Conservation (phyloP, 1,140 invertebrate species). For the Laodelphax striatellus region DNA sequence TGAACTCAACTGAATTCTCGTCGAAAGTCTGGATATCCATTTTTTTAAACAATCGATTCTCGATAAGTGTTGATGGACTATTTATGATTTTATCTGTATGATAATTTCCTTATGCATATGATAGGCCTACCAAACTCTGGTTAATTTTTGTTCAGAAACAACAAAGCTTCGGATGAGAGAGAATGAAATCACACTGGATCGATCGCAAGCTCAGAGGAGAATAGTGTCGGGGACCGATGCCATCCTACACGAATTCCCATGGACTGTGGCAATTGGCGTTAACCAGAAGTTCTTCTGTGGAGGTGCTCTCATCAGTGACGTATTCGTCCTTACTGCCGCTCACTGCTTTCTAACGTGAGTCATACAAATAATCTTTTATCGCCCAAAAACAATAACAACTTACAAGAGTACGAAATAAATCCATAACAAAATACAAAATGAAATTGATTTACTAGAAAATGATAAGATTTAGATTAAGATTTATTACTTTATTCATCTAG, state of each 20-base stretch:
- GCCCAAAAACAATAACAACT: too few species aligned
- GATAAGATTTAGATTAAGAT: too few species aligned
- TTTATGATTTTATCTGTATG: too few species aligned
- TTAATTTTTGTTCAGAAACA: slow-evolving; percentile 7
- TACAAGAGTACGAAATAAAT: too few species aligned
- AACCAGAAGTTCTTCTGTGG: slow-evolving; percentile 42
- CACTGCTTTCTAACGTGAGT: slow-evolving; percentile 42
- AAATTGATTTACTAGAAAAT: too few species aligned
- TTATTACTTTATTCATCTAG: too few species aligned
- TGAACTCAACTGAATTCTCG: not conserved
- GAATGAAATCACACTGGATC: not conserved
- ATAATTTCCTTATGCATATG: too few species aligned
- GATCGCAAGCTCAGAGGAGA: slow-evolving; percentile 14
- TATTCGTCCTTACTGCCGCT: slow-evolving; percentile 44
- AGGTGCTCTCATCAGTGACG: slow-evolving; percentile 40
- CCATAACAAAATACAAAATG: too few species aligned
- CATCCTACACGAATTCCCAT: slow-evolving; percentile 31
- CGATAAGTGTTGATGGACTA: too few species aligned
- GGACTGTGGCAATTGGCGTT: slow-evolving; percentile 31
- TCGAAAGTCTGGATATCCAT: too few species aligned
- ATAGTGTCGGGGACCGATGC: slow-evolving; percentile 30
- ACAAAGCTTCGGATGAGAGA: slow-evolving; percentile 20
- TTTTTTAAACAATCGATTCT: too few species aligned
- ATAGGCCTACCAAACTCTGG: too few species aligned
- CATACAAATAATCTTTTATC: not conserved